A percentile compares a stretch with the other conserved stretches of the same genome.
These are phyloP conservation scores for Ommatoiulus sabulosus DNA, from an alignment of 2,888 invertebrate species.

Conservation along the genomic window DNA sequence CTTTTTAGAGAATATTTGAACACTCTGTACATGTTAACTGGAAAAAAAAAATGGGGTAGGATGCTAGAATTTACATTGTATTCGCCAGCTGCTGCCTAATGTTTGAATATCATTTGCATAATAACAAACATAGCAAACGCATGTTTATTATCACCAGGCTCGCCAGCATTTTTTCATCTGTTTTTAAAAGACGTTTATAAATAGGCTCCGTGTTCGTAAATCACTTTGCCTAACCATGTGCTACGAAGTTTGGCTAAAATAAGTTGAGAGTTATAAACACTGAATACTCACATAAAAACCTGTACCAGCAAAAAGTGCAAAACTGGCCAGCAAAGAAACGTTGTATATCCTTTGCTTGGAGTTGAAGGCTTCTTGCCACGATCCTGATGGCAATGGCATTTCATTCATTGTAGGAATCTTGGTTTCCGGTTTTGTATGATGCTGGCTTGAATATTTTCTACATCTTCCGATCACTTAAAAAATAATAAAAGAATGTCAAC, in stretches of 20 bases:
- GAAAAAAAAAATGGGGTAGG: no score
- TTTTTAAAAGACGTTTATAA: neutral
- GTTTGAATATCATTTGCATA: neutral
- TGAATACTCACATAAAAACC: slow-evolving; percentile 33
- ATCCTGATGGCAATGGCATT: slow-evolving; percentile 7
- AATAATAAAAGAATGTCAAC: no score
- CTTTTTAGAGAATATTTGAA: no score
- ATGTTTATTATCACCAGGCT: neutral
- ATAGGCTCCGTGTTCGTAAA: neutral
- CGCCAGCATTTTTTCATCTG: neutral
- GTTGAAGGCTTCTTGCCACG: slow-evolving; percentile 29
- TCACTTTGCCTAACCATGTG: neutral
- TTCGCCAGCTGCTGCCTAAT: neutral
- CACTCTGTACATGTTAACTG: no score
- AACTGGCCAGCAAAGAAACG: neutral
- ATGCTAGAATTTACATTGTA: no score
- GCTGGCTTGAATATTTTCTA: neutral
- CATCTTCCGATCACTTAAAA: neutral
- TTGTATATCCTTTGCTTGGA: slow-evolving; percentile 42
- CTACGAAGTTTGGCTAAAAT: neutral
- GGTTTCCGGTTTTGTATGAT: neutral
- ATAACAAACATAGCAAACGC: neutral
- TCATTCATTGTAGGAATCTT: slow-evolving; percentile 47
- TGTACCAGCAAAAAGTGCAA: slow-evolving; percentile 48
- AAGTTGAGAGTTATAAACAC: no score